Conservation (phyloP, 2,888 invertebrate species). For the Athetis lepigone region DNA sequence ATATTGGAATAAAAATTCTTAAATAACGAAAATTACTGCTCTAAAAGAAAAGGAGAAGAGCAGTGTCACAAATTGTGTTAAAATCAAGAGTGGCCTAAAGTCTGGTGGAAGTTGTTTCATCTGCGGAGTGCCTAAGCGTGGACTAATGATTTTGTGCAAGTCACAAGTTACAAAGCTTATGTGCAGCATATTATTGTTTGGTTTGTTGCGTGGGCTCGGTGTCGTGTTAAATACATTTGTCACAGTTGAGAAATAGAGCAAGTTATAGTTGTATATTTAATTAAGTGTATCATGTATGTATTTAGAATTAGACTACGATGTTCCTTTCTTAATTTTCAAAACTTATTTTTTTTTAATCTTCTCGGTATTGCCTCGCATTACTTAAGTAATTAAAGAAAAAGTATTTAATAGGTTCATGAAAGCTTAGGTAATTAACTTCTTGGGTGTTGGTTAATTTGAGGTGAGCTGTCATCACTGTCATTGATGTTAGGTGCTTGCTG, state of each 20-base stretch:
- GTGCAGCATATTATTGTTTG: constrained; percentile 42
- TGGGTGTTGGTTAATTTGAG: too few species aligned
- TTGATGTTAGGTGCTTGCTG: too few species aligned
- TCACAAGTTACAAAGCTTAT: constrained; percentile 34
- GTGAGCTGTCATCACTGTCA: too few species aligned
- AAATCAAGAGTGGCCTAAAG: background rate
- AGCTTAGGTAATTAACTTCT: too few species aligned
- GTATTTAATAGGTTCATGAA: background rate
- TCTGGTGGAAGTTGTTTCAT: background rate
- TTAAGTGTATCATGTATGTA: constrained; percentile 1
- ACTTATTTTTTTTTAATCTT: background rate
- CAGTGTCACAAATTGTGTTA: background rate
- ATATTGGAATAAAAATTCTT: too few species aligned
- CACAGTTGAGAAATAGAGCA: constrained; percentile 44
- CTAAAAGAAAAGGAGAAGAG: too few species aligned
- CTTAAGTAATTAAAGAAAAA: background rate
- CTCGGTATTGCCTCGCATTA: too few species aligned
- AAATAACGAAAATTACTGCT: too few species aligned
- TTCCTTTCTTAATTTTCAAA: background rate
- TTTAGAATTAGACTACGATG: background rate
- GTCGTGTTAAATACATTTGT: constrained; percentile 34
- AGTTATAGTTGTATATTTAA: constrained; percentile 11
- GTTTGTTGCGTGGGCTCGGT: constrained; percentile 40
- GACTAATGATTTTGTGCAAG: constrained; percentile 61
- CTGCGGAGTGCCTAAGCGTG: constrained; percentile 41